Percentiles rank a stretch among this genome's conserved stretches.
Evolutionary conservation across 2,888 invertebrate species (phyloP).

Genomic region (Branchipolynoe longqiensis): DNA sequence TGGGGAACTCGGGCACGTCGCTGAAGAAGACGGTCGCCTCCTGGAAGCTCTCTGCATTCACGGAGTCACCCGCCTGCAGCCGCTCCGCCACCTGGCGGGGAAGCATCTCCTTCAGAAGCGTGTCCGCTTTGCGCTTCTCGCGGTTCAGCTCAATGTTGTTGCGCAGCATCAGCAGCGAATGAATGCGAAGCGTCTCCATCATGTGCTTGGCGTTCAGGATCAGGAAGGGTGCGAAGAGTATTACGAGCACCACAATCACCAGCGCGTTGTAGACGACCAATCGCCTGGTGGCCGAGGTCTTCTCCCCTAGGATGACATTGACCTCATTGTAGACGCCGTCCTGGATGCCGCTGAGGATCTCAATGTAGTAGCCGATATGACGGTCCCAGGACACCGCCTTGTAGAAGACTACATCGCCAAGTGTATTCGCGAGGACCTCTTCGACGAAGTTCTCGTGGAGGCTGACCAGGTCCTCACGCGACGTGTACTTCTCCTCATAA

Average conservation of each 20-base stretch:
- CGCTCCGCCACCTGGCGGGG: conserved; percentile 75
- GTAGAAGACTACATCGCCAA: background rate
- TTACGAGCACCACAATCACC: background rate
- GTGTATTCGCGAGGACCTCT: background rate
- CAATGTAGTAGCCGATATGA: background rate
- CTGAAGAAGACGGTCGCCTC: conserved; percentile 77
- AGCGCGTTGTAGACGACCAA: background rate
- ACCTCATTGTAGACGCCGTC: background rate
- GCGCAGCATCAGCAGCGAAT: background rate
- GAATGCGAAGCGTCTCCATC: background rate
- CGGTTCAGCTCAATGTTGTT: conserved; percentile 13
- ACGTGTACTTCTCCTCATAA: background rate
- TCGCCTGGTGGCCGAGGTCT: background rate
- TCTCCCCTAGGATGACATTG: background rate
- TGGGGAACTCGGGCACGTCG: conserved; percentile 76
- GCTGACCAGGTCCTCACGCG: background rate
- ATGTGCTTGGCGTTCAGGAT: background rate
- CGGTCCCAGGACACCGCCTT: background rate
- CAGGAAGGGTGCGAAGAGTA: background rate
- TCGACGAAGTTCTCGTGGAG: background rate
- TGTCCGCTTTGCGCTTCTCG: conserved; percentile 20
- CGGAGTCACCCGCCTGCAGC: conserved; percentile 73
- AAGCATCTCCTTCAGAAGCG: conserved; percentile 71
- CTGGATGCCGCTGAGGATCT: background rate
- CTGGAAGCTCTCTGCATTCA: conserved; percentile 73